These are phyloP conservation scores for Amblyjoppa proteus DNA, from an alignment of 2,888 invertebrate species.

Conservation along the genomic window DNA sequence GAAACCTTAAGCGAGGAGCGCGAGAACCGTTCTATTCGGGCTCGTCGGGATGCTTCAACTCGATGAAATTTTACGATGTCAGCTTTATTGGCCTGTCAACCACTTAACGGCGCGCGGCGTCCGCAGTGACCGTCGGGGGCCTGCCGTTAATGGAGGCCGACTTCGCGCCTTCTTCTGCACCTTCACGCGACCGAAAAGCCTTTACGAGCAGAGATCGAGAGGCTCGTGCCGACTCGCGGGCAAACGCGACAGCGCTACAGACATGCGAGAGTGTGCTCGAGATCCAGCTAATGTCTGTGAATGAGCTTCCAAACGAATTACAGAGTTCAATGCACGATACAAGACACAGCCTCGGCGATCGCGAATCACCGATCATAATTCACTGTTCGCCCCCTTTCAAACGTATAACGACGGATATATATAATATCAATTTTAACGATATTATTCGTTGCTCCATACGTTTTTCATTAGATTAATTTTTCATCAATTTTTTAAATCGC, in stretches of 20 bases:
- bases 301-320: constrained; percentile 59
- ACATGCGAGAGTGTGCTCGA: not conserved
- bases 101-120: constrained; percentile 68
- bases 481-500: not conserved
- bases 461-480: not conserved
- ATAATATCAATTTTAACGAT: constrained; percentile 38
- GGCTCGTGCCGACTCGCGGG: constrained; percentile 54
- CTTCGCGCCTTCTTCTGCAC: constrained; percentile 50
- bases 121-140: constrained; percentile 42
- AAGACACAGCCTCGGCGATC: constrained; percentile 41
- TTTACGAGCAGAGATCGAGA: constrained; percentile 64
- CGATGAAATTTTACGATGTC: constrained; percentile 70
- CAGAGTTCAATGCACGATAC: constrained; percentile 42
- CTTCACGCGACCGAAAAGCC: constrained; percentile 43
- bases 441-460: not conserved
- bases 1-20: constrained; percentile 54
- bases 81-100: constrained; percentile 73
- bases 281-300: constrained; percentile 20
- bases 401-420: not conserved
- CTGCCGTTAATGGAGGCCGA: constrained; percentile 56
- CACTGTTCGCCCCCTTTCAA: constrained; percentile 50
- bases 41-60: constrained; percentile 45
- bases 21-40: constrained; percentile 32
- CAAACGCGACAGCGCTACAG: constrained; percentile 26
- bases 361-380: constrained; percentile 57